These are phyloP conservation scores for Ovis aries DNA, from an alignment of 2,113 vertebrate genomes.

Conservation along the genomic window ARS-UI_Ramb_v3.0 NC_056054.1:17206501-17207000, in stretches of 20 bases:
- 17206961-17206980: background rate
- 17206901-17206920: background rate
- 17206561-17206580: background rate
- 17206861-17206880: background rate
- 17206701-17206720: background rate
- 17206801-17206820: background rate
- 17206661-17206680: background rate
- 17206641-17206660: background rate
- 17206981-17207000: fast-evolving
- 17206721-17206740: background rate
- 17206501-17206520: background rate
- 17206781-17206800: background rate
- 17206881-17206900: background rate
- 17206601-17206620: background rate
- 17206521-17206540: background rate
- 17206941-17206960: background rate
- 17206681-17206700: background rate
- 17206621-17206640: background rate
- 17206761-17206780: background rate
- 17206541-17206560: background rate
- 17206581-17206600: background rate
- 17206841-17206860: background rate
- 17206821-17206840: background rate
- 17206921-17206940: background rate
- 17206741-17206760: background rate